A percentile compares a stretch with the other conserved stretches of the same genome.
Conservation (phyloP, 2,888 invertebrate genomes). For the Marronus borbonicus region DNA sequence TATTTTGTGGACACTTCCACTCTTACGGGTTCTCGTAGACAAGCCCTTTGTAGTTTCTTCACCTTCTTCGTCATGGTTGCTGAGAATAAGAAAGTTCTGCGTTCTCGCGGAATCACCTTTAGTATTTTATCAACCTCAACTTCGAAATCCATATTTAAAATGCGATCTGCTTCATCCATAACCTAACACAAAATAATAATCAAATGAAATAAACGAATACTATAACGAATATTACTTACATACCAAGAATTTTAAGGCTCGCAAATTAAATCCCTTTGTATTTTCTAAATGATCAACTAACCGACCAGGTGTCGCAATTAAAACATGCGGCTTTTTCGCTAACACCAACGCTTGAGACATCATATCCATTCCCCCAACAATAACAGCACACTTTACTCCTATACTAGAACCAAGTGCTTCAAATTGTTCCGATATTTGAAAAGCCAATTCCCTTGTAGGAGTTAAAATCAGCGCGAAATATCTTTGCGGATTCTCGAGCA, state of each 20-base stretch:
- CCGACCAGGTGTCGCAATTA: conserved; percentile 97
- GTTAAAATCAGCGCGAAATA: conserved; percentile 95
- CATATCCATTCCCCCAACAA: conserved; percentile 99
- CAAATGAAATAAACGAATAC: not conserved
- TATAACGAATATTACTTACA: conserved; percentile 60
- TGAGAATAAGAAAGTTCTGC: conserved; percentile 95
- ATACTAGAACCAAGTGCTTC: conserved; percentile 92
- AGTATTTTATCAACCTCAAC: conserved; percentile 97
- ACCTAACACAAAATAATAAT: conserved; percentile 71
- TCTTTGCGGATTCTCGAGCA: conserved; percentile 93
- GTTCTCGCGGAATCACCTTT: conserved; percentile 90
- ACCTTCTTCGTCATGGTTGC: conserved; percentile 99
- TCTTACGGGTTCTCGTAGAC: conserved; percentile 93
- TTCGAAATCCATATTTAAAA: conserved; percentile 99
- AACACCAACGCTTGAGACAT: conserved; percentile 91
- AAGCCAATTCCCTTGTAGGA: conserved; percentile 97
- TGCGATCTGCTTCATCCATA: conserved; percentile 99
- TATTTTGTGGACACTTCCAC: conserved; percentile 97
- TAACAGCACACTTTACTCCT: conserved; percentile 95
- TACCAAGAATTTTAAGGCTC: conserved; percentile 90
- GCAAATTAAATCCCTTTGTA: conserved; percentile 96
- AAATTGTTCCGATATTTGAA: conserved; percentile 99
- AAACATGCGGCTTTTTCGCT: conserved; percentile 96
- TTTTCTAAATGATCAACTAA: conserved; percentile 97
- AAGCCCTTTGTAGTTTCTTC: conserved; percentile 96